A percentile compares a stretch with the other conserved stretches of the same genome.
phyloP scores from a whole-genome alignment of 53 echinoderm and acorn worm genomes.

The Paelopatides confundens region DNA sequence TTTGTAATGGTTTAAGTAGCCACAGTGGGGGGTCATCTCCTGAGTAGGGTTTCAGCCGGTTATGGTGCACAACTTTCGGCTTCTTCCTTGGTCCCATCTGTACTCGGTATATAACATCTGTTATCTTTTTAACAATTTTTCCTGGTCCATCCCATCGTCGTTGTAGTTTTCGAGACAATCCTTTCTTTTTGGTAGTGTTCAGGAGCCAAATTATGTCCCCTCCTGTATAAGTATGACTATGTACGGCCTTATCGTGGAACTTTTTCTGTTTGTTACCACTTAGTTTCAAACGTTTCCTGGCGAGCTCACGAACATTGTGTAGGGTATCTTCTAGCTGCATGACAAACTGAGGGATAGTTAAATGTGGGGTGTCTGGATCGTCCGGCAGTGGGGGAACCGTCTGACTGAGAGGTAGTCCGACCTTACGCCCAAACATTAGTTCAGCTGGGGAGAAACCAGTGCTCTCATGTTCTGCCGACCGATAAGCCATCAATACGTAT shows the following conservation, averaged over 20 bases:
- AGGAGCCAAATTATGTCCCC: conserved; percentile 10
- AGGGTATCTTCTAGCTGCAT: not conserved
- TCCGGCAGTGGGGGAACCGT: no score
- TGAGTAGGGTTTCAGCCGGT: not conserved
- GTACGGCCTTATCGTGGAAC: not conserved
- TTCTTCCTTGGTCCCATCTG: conserved; percentile 1
- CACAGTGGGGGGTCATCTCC: not conserved
- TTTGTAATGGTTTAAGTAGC: not conserved
- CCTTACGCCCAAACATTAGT: conserved; percentile 61
- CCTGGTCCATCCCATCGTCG: conserved; percentile 2
- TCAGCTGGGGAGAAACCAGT: conserved; percentile 34
- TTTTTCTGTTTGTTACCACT: not conserved
- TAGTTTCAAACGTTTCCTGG: not conserved
- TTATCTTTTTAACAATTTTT: not conserved
- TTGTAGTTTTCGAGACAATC: conserved; percentile 2
- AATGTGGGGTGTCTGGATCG: no score
- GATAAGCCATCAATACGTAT: conserved; percentile 62
- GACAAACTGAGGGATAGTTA: no score
- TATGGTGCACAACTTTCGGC: conserved; percentile 13
- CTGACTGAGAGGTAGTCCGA: no score
- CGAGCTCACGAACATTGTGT: not conserved
- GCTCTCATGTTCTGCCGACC: conserved; percentile 52
- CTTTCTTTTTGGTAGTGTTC: not conserved
- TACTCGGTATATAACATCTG: not conserved
- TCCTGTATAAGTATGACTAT: no score